Conservation (phyloP, 2,113 vertebrate species). For the Rhombomys opimus region DNA sequence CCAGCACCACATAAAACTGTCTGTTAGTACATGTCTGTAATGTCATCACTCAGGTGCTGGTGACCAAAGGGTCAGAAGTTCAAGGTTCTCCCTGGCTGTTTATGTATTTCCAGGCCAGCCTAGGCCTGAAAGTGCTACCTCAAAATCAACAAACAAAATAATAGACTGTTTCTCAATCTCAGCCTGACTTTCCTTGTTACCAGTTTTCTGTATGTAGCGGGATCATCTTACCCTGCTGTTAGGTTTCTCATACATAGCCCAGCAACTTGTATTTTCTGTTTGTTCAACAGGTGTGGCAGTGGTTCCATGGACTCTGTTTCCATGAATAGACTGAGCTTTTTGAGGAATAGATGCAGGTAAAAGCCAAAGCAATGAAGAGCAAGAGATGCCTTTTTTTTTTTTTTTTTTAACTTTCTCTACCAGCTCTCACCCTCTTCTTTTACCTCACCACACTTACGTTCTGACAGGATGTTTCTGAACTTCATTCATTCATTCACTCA, state of each 20-base stretch:
- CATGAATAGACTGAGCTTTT: constrained; percentile 94
- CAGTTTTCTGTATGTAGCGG: constrained; percentile 32
- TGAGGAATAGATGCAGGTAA: constrained; percentile 95
- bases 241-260: background rate
- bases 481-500: background rate
- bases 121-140: background rate
- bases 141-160: background rate
- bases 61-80: background rate
- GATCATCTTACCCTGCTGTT: constrained; percentile 10
- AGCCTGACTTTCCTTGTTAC: constrained; percentile 31
- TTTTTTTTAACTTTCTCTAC: background rate
- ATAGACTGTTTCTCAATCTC: constrained; percentile 20
- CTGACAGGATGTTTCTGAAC: background rate
- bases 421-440: background rate
- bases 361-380: background rate
- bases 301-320: constrained; percentile 91
- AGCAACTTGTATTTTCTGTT: constrained; percentile 55
- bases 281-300: constrained; percentile 90
- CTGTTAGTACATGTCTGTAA: background rate
- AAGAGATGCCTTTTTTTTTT: background rate
- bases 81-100: background rate
- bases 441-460: background rate
- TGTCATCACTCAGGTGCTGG: background rate
- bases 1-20: background rate
- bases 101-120: background rate